Percentiles rank a stretch among this genome's conserved stretches.
Conservation (phyloP, 53 echinoderm and acorn worm species). For the Henricia sp. region DNA sequence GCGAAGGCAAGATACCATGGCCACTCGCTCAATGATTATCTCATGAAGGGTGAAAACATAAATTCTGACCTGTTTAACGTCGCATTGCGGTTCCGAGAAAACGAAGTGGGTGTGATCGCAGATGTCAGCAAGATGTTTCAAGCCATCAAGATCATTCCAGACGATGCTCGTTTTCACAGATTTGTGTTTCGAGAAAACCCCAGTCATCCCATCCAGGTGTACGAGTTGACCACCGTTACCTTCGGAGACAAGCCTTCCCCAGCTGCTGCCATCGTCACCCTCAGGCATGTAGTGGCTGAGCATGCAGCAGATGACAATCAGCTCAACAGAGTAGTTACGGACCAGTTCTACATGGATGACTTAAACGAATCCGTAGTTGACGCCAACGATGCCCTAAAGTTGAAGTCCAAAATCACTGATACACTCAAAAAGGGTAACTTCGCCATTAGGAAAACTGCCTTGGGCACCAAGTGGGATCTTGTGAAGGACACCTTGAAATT, state of each 20-base stretch:
- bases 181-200: conserved; percentile 72
- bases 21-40: conserved; percentile 65
- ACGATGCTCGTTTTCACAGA: conserved; percentile 61
- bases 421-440: conserved; percentile 58
- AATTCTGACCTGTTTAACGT: conserved; percentile 55
- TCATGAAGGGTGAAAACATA: conserved; percentile 68
- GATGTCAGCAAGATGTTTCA: conserved; percentile 68
- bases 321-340: conserved; percentile 62
- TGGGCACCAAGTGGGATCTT: conserved; percentile 52
- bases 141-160: conserved; percentile 66
- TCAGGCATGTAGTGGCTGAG: conserved; percentile 68
- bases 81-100: conserved; percentile 63
- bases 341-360: conserved; percentile 65
- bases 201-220: conserved; percentile 71
- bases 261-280: conserved; percentile 74
- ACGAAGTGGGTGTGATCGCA: conserved; percentile 76
- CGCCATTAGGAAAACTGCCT: conserved; percentile 23
- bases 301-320: conserved; percentile 46
- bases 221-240: conserved; percentile 64
- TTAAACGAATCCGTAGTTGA: conserved; percentile 59
- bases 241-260: conserved; percentile 90
- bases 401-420: conserved; percentile 60
- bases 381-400: conserved; percentile 36
- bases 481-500: conserved; percentile 60
- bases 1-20: conserved; percentile 69